Percentiles rank a stretch among this genome's conserved stretches.
Evolutionary conservation across 2,888 invertebrate genomes (phyloP).

Genomic region (Cheilosia soror): DNA sequence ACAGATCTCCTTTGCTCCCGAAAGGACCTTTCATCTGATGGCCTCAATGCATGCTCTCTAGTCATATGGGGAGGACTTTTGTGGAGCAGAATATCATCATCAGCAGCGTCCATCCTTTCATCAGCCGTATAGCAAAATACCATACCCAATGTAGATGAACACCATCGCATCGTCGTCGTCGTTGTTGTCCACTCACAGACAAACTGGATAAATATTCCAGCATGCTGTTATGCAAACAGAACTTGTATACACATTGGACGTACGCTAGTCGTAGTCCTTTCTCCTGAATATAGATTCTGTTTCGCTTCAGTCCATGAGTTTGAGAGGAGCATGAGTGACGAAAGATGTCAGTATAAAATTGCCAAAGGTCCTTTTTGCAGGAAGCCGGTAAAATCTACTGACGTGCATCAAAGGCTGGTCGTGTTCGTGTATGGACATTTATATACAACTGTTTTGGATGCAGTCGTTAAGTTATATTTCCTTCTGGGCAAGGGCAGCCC

Average conservation of each 20-base stretch:
- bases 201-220: conserved; percentile 64
- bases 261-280: conserved; percentile 12
- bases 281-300: conserved; percentile 33
- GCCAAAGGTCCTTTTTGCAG: conserved; percentile 23
- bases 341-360: conserved; percentile 31
- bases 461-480: neutral
- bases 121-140: neutral
- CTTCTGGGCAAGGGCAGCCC: conserved; percentile 16
- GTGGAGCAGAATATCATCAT: conserved; percentile 10
- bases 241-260: conserved; percentile 16
- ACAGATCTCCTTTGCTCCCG: conserved; percentile 44
- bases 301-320: conserved; percentile 8
- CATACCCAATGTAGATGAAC: too few relatives aligned
- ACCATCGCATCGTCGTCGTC: conserved; percentile 5
- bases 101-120: neutral
- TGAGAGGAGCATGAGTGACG: neutral
- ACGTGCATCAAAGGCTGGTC: neutral
- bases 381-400: conserved; percentile 17
- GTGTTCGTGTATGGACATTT: neutral
- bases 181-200: conserved; percentile 19
- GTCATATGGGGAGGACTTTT: conserved; percentile 21
- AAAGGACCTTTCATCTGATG: conserved; percentile 46
- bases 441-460: neutral
- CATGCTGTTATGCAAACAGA: conserved; percentile 46
- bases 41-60: conserved; percentile 13